Evolutionary conservation across 2,797 vertebrate genomes (phyloP), one percentile per base, ranked within the genome.

Genomic region (Melanotaenia trifasciata): DNA sequence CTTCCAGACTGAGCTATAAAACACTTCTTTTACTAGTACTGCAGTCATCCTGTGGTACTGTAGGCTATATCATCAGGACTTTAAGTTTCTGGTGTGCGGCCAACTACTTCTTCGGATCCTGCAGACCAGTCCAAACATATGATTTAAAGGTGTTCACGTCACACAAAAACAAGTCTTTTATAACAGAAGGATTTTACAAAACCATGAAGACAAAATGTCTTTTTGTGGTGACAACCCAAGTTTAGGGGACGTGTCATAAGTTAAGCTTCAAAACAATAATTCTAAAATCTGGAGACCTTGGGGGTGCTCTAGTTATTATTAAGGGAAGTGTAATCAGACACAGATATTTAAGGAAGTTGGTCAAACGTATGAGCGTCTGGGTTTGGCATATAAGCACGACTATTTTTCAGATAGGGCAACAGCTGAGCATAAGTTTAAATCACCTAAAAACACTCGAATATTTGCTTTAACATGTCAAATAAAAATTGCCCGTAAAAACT

Each of bases 91-190:
- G 14, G 32, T 70, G 43, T 57, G 35, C 59, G 16, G 35, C 35
- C 36, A 40, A 20, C 61, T 4, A 36, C 59, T 22, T n/a, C 47
- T 59, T 67, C 26, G 12, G 22, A 24, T n/a, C 36, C 13, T 40
- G 10, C 16, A 20, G 59, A 35, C n/a, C 32, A 40, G 61, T 53
- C 36, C 47, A 53, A 67, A 72, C n/a, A 30, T 35, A 9, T 70
- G n/a, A 47, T 60, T 53, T 9, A 38, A 58, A 67, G n/a, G 62
- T 16, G 40, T 20, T n/a, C 36, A 59, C 20, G 4, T 36, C 11
- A 18, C 54, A 30, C 18, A 57, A 24, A 28, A 28, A 13, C 4
- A 28, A 8, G 5, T 30, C 1, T 28, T 56, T 30, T 28, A 5
- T 28, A 56, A 7, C 13, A 14, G 5, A 16, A 3, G 13, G 2